These are phyloP conservation scores for Crotalus tigris DNA, from an alignment of 2,113 vertebrate genomes.

Conservation along the genomic window DNA sequence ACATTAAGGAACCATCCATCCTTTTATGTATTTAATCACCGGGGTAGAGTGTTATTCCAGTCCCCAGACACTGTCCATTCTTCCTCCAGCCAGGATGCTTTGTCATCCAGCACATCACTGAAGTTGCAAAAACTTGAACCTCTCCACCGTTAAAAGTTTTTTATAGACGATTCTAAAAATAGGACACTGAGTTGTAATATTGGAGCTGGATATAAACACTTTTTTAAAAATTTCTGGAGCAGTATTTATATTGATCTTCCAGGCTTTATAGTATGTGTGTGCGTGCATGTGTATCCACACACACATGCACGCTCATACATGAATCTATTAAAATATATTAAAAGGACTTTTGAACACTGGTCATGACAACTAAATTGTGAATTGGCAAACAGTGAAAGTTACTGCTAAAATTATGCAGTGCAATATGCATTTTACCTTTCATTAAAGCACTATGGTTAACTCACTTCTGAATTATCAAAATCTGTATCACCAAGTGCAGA, in stretches of 20 bases:
- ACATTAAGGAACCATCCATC: slow-evolving; percentile 97
- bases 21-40: slow-evolving; percentile 98
- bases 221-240: slow-evolving; percentile 69
- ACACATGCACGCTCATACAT: neutral
- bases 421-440: slow-evolving; percentile 72
- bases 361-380: slow-evolving; percentile 59
- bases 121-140: slow-evolving; percentile 92
- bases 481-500: slow-evolving; percentile 43
- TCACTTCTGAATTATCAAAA: slow-evolving; percentile 50
- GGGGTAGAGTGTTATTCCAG: slow-evolving; percentile 88
- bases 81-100: slow-evolving; percentile 80
- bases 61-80: slow-evolving; percentile 78
- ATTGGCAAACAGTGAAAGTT: slow-evolving; percentile 66
- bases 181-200: slow-evolving; percentile 74
- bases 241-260: slow-evolving; percentile 80
- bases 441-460: slow-evolving; percentile 59
- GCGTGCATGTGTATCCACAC: neutral
- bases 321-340: slow-evolving; percentile 39
- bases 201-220: slow-evolving; percentile 72
- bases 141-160: slow-evolving; percentile 78
- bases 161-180: slow-evolving; percentile 61
- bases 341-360: slow-evolving; percentile 72
- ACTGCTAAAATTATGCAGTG: slow-evolving; percentile 74
- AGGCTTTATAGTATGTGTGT: slow-evolving; percentile 67
- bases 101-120: slow-evolving; percentile 83